phyloP scores from a whole-genome alignment of 2,888 invertebrate species.

The Cordilura impudica region DNA sequence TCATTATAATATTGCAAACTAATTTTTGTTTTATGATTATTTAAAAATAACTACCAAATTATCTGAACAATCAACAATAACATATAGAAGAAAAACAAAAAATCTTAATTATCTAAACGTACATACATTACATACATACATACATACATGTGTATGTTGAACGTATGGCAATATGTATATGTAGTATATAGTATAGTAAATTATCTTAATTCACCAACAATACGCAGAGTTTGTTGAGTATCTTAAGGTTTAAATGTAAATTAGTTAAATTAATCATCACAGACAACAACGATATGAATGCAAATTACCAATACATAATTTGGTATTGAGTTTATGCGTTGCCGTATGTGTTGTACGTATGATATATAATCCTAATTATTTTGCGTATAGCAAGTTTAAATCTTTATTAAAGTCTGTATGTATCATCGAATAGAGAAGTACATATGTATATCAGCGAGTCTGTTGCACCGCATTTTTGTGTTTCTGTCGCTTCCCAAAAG shows the following conservation, averaged over 20 bases:
- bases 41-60: neutral
- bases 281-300: neutral
- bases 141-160: neutral
- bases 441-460: slow-evolving; percentile 43
- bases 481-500: slow-evolving; percentile 16
- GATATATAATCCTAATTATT: neutral
- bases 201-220: neutral
- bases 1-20: neutral
- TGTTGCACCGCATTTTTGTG: slow-evolving; percentile 23
- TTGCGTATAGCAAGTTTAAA: no score
- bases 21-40: neutral
- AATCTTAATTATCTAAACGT: no score
- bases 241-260: neutral
- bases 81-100: neutral
- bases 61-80: neutral
- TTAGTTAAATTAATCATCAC: neutral
- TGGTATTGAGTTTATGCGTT: neutral
- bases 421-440: slow-evolving; percentile 13
- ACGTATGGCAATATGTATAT: neutral
- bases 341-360: no score
- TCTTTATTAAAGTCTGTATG: neutral
- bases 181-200: no score
- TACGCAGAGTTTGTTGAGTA: neutral
- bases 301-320: neutral
- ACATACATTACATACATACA: neutral